Conservation (phyloP, 2,888 invertebrate species). For the Agrotis ipsilon region DNA sequence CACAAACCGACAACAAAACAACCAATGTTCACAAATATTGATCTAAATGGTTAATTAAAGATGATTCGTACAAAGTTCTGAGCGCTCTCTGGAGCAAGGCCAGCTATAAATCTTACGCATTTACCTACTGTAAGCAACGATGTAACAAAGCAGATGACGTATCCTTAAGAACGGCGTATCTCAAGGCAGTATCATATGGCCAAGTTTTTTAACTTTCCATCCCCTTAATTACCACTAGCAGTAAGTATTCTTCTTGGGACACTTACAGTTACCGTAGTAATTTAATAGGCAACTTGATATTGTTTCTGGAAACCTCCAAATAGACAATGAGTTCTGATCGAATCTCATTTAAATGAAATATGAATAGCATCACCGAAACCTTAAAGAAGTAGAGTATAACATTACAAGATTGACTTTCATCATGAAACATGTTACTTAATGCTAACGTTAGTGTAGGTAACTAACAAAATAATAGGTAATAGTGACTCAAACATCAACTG, state of each 20-base stretch:
- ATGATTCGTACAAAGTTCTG: constrained; percentile 46
- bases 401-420: constrained; percentile 9
- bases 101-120: constrained; percentile 49
- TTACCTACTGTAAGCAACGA: constrained; percentile 38
- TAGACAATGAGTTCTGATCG: too few relatives aligned
- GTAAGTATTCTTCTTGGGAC: too few relatives aligned
- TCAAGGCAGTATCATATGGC: background rate
- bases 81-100: constrained; percentile 50
- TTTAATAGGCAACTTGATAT: too few relatives aligned
- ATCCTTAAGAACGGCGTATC: background rate
- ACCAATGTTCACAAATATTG: constrained; percentile 16
- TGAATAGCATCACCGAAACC: background rate
- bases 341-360: background rate
- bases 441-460: constrained; percentile 10
- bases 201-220: background rate
- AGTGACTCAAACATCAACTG: background rate
- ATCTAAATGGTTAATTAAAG: constrained; percentile 50
- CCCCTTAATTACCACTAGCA: too few relatives aligned
- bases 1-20: constrained; percentile 9
- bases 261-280: too few relatives aligned
- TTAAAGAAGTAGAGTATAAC: constrained; percentile 3
- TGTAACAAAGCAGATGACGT: background rate
- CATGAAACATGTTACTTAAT: background rate
- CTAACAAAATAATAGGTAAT: constrained; percentile 8
- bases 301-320: too few relatives aligned